Conservation (phyloP, 2,797 vertebrate genomes). For the Notolabrus celidotus region DNA sequence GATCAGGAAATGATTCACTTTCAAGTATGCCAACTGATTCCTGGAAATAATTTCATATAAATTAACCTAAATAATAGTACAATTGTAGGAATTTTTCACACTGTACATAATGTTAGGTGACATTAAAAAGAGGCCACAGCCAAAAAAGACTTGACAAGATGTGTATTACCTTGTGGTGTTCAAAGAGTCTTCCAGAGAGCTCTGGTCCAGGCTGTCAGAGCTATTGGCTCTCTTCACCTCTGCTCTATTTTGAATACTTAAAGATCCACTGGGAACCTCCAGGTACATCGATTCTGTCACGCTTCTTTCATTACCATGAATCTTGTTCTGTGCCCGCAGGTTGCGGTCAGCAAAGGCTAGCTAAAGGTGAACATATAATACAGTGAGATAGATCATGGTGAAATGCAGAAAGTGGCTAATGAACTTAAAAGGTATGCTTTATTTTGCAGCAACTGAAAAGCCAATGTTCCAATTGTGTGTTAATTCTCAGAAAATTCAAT, state of each 20-base stretch:
- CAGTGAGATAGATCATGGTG: background rate
- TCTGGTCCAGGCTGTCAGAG: slow-evolving; percentile 89
- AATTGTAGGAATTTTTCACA: too few relatives aligned
- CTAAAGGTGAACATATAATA: slow-evolving; percentile 39
- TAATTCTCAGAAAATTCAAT: background rate
- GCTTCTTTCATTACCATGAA: slow-evolving; percentile 33
- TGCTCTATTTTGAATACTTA: slow-evolving; percentile 35
- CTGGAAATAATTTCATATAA: too few relatives aligned
- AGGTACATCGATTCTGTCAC: slow-evolving; percentile 11
- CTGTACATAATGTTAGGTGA: background rate
- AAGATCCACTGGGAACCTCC: slow-evolving; percentile 42
- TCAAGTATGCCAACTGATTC: too few relatives aligned
- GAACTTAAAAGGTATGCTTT: background rate
- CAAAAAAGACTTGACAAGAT: background rate
- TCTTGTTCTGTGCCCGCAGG: slow-evolving; percentile 81
- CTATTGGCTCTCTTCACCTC: slow-evolving; percentile 74
- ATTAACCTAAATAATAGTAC: too few relatives aligned
- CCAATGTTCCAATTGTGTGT: background rate
- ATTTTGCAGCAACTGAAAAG: background rate
- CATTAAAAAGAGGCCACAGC: background rate
- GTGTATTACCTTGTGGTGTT: slow-evolving; percentile 84
- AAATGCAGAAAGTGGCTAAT: background rate
- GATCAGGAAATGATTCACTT: too few relatives aligned
- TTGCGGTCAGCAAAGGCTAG: slow-evolving; percentile 78
- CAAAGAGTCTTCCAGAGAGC: slow-evolving; percentile 85